phyloP scores from a whole-genome alignment of 1,140 invertebrate genomes.

The Bilobella aurantiaca region DNA sequence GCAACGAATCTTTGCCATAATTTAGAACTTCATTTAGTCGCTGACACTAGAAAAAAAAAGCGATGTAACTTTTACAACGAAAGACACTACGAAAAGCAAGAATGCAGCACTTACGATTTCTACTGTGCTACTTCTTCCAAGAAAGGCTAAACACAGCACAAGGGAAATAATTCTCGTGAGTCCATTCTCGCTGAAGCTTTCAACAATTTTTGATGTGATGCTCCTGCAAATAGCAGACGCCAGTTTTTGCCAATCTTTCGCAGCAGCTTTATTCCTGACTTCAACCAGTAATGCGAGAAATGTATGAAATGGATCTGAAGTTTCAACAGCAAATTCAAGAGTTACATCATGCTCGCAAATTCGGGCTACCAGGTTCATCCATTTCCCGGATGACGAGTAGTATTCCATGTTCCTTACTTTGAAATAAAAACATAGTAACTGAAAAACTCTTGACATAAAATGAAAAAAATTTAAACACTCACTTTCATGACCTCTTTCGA shows the following conservation, averaged over 20 bases:
- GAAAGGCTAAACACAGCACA: not conserved
- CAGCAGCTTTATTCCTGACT: not conserved
- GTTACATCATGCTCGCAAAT: not conserved
- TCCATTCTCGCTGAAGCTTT: conserved; percentile 14
- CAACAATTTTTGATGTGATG: not conserved
- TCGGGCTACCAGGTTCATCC: not conserved
- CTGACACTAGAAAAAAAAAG: conserved; percentile 9
- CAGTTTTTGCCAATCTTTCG: conserved; percentile 5
- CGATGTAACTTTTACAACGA: not conserved
- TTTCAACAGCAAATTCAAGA: not conserved
- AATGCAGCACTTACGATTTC: not conserved
- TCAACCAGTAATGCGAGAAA: not conserved
- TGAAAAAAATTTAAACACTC: not conserved
- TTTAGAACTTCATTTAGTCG: conserved; percentile 10
- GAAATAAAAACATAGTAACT: not conserved
- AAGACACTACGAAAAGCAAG: not conserved
- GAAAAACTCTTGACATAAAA: not conserved
- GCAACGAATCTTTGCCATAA: not conserved
- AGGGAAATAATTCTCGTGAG: conserved; percentile 10
- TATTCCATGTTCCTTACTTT: conserved; percentile 1
- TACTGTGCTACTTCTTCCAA: not conserved
- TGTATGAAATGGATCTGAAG: not conserved
- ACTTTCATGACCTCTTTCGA: conserved; percentile 13
- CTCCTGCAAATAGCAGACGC: conserved; percentile 8
- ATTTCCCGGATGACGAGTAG: conserved; percentile 3